Percentiles rank a stretch among this genome's conserved stretches.
These are phyloP conservation scores for Ovis aries DNA, from an alignment of 2,113 vertebrate species.

Conservation along the genomic window ARS-UI_Ramb_v3.0 NC_056056.1:162710501-162711000, in stretches of 20 bases:
- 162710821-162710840: rapidly evolving
- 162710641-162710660: background rate
- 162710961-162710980: background rate
- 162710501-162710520: background rate
- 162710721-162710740: background rate
- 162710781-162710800: background rate
- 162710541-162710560: background rate
- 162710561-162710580: background rate
- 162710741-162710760: background rate
- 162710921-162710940: background rate
- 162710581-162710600: background rate
- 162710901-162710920: slow-evolving; percentile 30
- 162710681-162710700: background rate
- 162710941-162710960: background rate
- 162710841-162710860: background rate
- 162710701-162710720: background rate
- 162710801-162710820: background rate
- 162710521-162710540: background rate
- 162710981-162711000: background rate
- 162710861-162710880: background rate
- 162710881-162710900: rapidly evolving
- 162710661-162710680: background rate
- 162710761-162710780: rapidly evolving
- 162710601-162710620: background rate
- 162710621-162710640: background rate